Base-by-base conservation (phyloP, 1,140 invertebrate species). In the Diorhabda carinulata region DNA sequence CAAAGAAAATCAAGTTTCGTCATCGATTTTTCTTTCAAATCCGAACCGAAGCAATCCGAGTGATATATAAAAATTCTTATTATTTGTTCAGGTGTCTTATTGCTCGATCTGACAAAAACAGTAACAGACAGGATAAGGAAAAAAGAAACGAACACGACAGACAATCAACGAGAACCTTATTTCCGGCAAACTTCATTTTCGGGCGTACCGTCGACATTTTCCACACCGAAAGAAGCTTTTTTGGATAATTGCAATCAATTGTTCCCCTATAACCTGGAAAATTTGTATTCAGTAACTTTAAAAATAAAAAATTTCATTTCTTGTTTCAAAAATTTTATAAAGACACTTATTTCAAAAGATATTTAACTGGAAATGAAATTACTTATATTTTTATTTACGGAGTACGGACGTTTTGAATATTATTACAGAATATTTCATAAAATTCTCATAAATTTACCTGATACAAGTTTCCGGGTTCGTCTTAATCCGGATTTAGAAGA, bases 71-170 rank as follows among this genome's bases (percentile, higher is more conserved):
- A 43, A 62, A 62, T 62, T 62, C 43, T 43, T 43, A 62, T 62
- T 62, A 62, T 62, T 62, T 62, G 61, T 62, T 62, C 61, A 62
- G 61, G 61, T 62, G 61, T 62, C 61, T 62, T 62, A 62, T 62
- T 62, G 43, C 61, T 62, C 61, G 61, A 62, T 62, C 43, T 62
- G 61, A 62, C 61, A 62, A 62, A 62, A 62, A 62, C 61, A 62
- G 61, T 62, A 62, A 62, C 61, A 62, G 61, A 62, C 61, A 62
- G 61, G 47, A 52, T 52, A n/a, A 52, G 47, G 61, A 62, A 62
- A 62, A 62, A 43, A 43, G 44, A 43, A 62, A 42, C 41, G 61
- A 62, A 45, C 61, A 62, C 61, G 61, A 62, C 61, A 62, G 61
- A 62, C 61, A 62, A 62, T 62, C 61, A 62, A 62, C 61, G 61